phyloP scores from a whole-genome alignment of 2,888 invertebrate species.

The Noctua janthina region DNA sequence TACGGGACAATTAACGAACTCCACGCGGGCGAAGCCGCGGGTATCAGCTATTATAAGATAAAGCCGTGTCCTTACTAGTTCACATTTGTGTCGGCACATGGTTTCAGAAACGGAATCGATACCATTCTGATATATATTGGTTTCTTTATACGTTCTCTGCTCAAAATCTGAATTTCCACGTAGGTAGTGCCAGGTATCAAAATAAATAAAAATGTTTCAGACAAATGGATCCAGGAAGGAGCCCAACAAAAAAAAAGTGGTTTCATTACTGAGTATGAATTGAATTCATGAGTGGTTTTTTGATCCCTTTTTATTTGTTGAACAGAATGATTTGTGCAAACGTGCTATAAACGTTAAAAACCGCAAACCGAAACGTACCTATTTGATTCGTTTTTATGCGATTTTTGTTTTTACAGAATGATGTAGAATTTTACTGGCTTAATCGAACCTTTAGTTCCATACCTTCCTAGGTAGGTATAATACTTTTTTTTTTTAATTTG shows the following conservation, averaged over 20 bases:
- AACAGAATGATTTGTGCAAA: constrained; percentile 18
- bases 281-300: constrained; percentile 3
- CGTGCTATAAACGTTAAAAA: constrained; percentile 11
- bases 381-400: constrained; percentile 30
- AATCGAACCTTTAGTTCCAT: constrained; percentile 1
- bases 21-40: neutral
- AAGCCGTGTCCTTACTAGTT: neutral
- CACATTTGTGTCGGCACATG: constrained; percentile 6
- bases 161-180: neutral
- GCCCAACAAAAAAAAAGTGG: neutral
- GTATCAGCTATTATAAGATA: neutral
- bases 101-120: constrained; percentile 9
- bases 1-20: neutral
- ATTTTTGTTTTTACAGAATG: constrained; percentile 13
- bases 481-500: neutral
- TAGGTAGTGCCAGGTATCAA: neutral
- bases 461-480: neutral
- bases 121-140: constrained; percentile 15
- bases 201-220: constrained; percentile 11
- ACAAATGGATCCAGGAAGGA: constrained; percentile 9
- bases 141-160: constrained; percentile 28
- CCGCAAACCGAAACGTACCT: constrained; percentile 27
- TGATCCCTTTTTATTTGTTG: neutral
- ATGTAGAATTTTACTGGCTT: neutral
- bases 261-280: neutral